Conservation (phyloP, 2,797 vertebrate species). For the Hirundo rustica region DNA sequence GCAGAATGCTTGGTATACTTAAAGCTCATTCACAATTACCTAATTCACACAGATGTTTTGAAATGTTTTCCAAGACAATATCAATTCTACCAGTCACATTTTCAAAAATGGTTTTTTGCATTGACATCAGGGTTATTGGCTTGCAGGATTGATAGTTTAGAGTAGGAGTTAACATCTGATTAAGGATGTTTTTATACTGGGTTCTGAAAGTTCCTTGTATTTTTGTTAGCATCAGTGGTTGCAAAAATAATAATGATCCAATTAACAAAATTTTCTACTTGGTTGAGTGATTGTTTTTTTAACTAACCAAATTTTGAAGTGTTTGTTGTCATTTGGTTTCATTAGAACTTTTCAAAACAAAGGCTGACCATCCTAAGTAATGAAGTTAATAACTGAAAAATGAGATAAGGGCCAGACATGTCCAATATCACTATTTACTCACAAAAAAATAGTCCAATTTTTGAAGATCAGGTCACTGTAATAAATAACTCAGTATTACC, state of each 20-base stretch:
- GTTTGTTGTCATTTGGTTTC: background rate
- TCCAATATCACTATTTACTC: background rate
- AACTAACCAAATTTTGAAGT: background rate
- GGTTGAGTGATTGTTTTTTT: background rate
- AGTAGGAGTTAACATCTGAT: background rate
- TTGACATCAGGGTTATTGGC: background rate
- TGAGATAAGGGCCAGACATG: background rate
- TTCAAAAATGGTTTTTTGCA: background rate
- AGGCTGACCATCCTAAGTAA: background rate
- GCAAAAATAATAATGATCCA: background rate
- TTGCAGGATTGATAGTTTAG: background rate
- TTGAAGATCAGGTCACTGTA: constrained; percentile 7
- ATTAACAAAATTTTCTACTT: background rate
- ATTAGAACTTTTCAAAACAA: background rate
- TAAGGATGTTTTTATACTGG: background rate
- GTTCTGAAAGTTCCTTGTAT: background rate
- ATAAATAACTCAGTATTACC: constrained; percentile 25
- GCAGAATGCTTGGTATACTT: background rate
- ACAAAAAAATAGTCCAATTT: background rate
- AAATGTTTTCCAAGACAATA: background rate
- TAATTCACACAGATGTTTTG: background rate
- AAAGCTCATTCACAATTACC: background rate
- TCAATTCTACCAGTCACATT: background rate
- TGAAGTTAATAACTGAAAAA: background rate
- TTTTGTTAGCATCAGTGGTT: background rate